A percentile compares a stretch with the other conserved stretches of the same genome.
These are phyloP conservation scores for Rhipidura dahli DNA, from an alignment of 2,113 vertebrate species.

Conservation along the genomic window DNA sequence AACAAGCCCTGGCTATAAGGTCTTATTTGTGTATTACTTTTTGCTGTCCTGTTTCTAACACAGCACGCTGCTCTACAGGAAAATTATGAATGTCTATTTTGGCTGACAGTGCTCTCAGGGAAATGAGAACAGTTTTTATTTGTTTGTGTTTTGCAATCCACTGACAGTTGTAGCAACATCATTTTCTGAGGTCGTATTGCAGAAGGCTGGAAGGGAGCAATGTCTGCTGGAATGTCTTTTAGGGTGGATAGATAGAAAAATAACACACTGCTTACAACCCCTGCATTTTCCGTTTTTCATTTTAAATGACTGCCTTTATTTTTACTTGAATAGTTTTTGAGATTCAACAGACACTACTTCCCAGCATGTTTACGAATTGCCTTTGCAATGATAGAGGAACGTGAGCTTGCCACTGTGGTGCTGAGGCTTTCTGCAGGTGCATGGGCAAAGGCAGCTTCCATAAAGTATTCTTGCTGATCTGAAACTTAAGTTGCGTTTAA, in stretches of 20 bases:
- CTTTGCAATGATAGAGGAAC: not conserved
- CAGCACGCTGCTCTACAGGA: fast-evolving
- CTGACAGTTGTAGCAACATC: not conserved
- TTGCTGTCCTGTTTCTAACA: not conserved
- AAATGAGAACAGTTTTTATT: not conserved
- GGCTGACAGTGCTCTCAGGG: not conserved
- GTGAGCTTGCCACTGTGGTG: not conserved
- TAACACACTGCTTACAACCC: not conserved
- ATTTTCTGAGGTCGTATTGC: not conserved
- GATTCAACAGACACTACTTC: not conserved
- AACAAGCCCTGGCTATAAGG: not conserved
- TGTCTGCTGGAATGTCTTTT: not conserved
- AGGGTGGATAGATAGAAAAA: not conserved
- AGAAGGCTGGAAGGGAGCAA: not conserved
- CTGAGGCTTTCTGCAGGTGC: not conserved
- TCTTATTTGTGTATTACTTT: not conserved
- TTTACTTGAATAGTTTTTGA: not conserved
- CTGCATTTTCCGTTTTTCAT: not conserved
- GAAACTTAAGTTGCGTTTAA: not conserved
- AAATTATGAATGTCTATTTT: not conserved
- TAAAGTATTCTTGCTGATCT: not conserved
- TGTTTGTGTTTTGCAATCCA: not conserved
- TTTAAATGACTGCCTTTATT: not conserved
- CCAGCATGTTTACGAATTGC: not conserved
- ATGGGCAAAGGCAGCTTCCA: not conserved